phyloP scores from a whole-genome alignment of 2,113 vertebrate species.

The Salvelinus alpinus region DNA sequence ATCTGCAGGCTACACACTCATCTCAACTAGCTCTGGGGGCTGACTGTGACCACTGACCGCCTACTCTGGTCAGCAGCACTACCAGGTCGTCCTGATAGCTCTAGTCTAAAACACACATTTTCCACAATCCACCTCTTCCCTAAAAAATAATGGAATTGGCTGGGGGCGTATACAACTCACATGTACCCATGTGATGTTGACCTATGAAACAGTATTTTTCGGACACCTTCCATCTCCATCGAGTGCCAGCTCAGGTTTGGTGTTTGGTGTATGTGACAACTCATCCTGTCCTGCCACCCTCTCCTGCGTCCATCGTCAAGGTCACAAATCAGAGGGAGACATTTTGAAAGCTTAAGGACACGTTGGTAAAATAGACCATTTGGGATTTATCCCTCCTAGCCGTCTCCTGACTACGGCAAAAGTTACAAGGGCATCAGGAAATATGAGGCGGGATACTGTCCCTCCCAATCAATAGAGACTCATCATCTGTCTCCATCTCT shows the following conservation, averaged over 20 bases:
- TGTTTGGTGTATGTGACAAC: neutral
- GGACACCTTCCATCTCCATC: slow-evolving; percentile 46
- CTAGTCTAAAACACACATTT: neutral
- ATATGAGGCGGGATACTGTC: slow-evolving; percentile 14
- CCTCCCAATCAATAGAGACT: slow-evolving; percentile 10
- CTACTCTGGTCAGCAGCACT: neutral
- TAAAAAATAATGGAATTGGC: neutral
- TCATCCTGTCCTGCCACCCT: neutral
- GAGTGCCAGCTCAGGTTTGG: slow-evolving; percentile 39
- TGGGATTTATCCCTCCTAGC: slow-evolving; percentile 55
- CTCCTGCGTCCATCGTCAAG: slow-evolving; percentile 45
- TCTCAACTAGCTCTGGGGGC: neutral
- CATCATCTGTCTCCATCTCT: slow-evolving; percentile 30
- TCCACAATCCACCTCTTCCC: neutral
- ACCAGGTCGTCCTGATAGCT: neutral
- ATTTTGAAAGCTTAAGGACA: slow-evolving; percentile 64
- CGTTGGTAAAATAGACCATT: slow-evolving; percentile 49
- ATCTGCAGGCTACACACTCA: neutral
- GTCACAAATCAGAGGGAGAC: slow-evolving; percentile 64
- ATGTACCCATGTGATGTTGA: slow-evolving; percentile 17
- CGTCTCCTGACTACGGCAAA: slow-evolving; percentile 16
- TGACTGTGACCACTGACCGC: too few relatives aligned
- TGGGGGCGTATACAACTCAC: slow-evolving; percentile 11
- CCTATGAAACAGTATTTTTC: slow-evolving; percentile 34
- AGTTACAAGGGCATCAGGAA: slow-evolving; percentile 33